A percentile compares a stretch with the other conserved stretches of the same genome.
Evolutionary conservation across 2,797 vertebrate genomes (phyloP).

Genomic region (Anabacerthia variegaticeps): DNA sequence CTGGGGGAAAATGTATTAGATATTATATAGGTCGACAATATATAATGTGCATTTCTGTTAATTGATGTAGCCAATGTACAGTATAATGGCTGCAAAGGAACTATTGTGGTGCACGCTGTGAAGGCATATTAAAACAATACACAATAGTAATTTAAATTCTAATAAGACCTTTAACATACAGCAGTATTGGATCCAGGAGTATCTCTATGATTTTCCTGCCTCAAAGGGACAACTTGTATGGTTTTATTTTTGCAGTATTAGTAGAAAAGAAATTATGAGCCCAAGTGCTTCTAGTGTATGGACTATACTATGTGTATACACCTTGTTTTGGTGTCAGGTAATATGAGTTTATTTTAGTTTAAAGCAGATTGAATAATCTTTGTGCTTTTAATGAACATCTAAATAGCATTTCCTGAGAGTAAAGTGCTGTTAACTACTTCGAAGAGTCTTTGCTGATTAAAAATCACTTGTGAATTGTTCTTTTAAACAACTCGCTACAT

Average conservation of each 20-base stretch:
- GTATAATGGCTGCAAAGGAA: conserved; percentile 56
- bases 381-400: neutral
- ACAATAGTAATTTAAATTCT: conserved; percentile 57
- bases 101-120: conserved; percentile 54
- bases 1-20: conserved; percentile 47
- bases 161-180: conserved; percentile 53
- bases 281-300: neutral
- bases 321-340: neutral
- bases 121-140: conserved; percentile 70
- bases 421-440: neutral
- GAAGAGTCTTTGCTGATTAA: conserved; percentile 22
- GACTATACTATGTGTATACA: neutral
- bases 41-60: conserved; percentile 58
- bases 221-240: neutral
- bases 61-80: conserved; percentile 60
- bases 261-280: conserved; percentile 2
- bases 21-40: conserved; percentile 51
- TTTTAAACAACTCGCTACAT: conserved; percentile 7
- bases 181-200: neutral
- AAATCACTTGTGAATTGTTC: neutral
- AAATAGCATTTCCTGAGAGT: neutral
- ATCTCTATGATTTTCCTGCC: neutral
- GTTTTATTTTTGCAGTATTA: conserved; percentile 27
- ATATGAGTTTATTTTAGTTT: neutral
- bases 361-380: neutral